Base-by-base conservation (phyloP, 2,797 vertebrate genomes). In the Ptychobarbus kaznakovi region DNA sequence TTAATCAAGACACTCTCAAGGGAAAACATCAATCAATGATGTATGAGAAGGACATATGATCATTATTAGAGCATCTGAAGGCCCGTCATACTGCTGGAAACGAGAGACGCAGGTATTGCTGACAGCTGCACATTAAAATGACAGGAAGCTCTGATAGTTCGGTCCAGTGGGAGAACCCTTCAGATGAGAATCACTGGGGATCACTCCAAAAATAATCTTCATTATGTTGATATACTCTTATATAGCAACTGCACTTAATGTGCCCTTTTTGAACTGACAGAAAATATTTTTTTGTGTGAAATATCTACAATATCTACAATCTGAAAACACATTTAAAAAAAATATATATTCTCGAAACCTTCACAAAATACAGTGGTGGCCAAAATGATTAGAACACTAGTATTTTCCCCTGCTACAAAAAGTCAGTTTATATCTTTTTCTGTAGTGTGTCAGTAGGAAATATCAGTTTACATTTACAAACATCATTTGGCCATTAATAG, bases 11-110 rank as follows among this genome's bases (percentile, higher is more conserved):
- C 42, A 83, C 22, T 32, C 73, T 68, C 73, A 5, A 68, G 82
- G 61, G 82, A 83, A 76, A 76, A 76, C 58, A 40, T 15, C 35
- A 75, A 25, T 65, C 81, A 76, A 42, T 68, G 73, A 83, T 76
- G 82, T 63, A 40, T 76, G 61, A 35, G 35, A 68, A 83, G 66
- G 44, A 18, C 73, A 83, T 38, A 65, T 83, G 81, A 73, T 25
- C 11, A 82, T 73, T 73, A 81, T 61, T 61, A 61, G 46, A 70
- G 70, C 42, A 83, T 75, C 42, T 75, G 58, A 76, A 83, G 32
- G 8, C 56, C n/a, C 40, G 70, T 65, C 42, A 25, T 83, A 46
- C 18, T 15, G 25, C 40, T 82, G 42, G 22, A 65, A 75, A 65
- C 7, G 70, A 74, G 56, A 75, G 22, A 83, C 38, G 32, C 3